Evolutionary conservation across 2,888 invertebrate species (phyloP).

Genomic region (Bombylius major): DNA sequence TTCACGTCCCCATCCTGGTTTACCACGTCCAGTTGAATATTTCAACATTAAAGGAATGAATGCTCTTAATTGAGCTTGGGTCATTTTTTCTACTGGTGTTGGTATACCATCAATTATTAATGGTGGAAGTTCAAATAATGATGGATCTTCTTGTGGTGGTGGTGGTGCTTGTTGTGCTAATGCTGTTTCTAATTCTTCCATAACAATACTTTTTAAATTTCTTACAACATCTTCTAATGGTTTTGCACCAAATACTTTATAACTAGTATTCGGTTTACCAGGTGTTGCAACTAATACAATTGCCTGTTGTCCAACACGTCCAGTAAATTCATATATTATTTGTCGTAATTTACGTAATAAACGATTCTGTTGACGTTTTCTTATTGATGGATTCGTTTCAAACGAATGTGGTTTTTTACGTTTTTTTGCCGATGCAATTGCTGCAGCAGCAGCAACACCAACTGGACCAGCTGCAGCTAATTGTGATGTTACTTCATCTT

Average conservation of each 20-base stretch:
- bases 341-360: constrained; percentile 75
- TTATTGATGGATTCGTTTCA: constrained; percentile 92
- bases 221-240: constrained; percentile 92
- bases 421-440: constrained; percentile 91
- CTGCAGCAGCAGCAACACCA: constrained; percentile 93
- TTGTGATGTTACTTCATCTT: constrained; percentile 92
- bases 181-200: constrained; percentile 89
- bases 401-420: constrained; percentile 90
- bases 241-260: constrained; percentile 93
- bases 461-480: constrained; percentile 94
- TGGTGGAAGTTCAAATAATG: constrained; percentile 89
- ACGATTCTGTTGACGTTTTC: constrained; percentile 91
- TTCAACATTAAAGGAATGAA: constrained; percentile 97
- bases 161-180: constrained; percentile 87
- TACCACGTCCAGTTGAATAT: constrained; percentile 91
- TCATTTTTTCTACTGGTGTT: constrained; percentile 98
- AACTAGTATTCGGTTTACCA: constrained; percentile 90
- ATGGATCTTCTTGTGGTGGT: constrained; percentile 68
- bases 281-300: constrained; percentile 92
- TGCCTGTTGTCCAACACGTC: constrained; percentile 93
- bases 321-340: constrained; percentile 94
- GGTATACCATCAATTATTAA: constrained; percentile 95
- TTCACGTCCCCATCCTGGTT: constrained; percentile 95
- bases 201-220: constrained; percentile 78
- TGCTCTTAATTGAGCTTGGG: constrained; percentile 89